Evolutionary conservation across 2,888 invertebrate species (phyloP).

Genomic region (Cephus spinipes): DNA sequence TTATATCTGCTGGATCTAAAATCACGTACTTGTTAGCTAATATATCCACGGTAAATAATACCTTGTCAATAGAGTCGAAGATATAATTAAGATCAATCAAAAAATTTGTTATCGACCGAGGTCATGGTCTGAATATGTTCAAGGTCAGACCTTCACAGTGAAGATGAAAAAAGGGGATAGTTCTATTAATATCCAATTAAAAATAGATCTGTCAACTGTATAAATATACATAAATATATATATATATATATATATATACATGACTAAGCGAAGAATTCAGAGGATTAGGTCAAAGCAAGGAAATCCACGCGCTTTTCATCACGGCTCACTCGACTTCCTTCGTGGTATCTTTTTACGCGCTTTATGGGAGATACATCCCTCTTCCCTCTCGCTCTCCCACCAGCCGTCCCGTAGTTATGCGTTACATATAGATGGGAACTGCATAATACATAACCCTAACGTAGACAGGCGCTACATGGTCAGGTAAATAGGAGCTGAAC

Average conservation of each 20-base stretch:
- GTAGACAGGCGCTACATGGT: constrained; percentile 55
- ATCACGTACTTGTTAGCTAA: background rate
- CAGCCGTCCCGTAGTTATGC: constrained; percentile 48
- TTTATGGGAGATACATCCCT: constrained; percentile 42
- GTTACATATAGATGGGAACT: constrained; percentile 53
- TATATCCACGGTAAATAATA: too few relatives aligned
- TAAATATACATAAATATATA: background rate
- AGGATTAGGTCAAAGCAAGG: constrained; percentile 41
- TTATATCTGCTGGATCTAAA: background rate
- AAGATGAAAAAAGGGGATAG: background rate
- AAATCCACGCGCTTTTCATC: constrained; percentile 44
- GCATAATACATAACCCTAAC: constrained; percentile 47
- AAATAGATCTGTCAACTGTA: background rate
- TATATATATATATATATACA: too few relatives aligned
- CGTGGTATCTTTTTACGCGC: background rate
- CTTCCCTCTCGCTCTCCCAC: background rate
- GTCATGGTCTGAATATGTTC: background rate
- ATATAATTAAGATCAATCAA: background rate
- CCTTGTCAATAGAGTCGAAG: background rate
- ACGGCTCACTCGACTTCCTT: constrained; percentile 30
- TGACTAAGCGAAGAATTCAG: constrained; percentile 43
- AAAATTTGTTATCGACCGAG: background rate
- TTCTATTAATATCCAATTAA: background rate
- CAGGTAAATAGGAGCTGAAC: constrained; percentile 62
- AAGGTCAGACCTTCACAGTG: background rate